Evolutionary conservation across 2,888 invertebrate genomes (phyloP).

Genomic region (Acronicta psi): DNA sequence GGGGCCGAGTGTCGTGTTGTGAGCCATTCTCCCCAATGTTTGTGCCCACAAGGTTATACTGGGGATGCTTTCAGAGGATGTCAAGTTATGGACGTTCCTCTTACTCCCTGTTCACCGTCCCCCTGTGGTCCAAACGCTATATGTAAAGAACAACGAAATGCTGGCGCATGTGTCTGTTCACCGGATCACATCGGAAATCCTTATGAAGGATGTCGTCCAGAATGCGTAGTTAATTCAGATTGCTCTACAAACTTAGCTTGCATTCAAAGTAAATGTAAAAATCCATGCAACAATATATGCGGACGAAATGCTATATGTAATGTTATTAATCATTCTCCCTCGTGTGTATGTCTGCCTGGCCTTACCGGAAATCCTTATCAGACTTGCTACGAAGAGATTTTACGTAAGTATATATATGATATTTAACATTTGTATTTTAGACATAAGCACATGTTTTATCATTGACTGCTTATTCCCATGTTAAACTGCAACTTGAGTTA

Average conservation of each 20-base stretch:
- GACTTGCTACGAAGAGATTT: constrained; percentile 81
- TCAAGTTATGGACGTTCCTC: constrained; percentile 79
- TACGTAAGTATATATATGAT: constrained; percentile 65
- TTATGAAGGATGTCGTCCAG: constrained; percentile 93
- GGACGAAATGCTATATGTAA: constrained; percentile 92
- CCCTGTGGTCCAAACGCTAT: constrained; percentile 93
- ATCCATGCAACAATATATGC: constrained; percentile 93
- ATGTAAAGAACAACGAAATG: constrained; percentile 91
- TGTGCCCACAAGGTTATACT: constrained; percentile 90
- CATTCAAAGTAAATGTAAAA: constrained; percentile 92
- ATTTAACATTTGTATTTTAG: background rate
- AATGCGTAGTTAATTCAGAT: constrained; percentile 93
- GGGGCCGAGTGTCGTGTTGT: constrained; percentile 92
- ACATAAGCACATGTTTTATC: no score
- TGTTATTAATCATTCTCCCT: constrained; percentile 92
- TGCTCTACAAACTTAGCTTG: constrained; percentile 92
- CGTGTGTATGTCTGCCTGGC: constrained; percentile 91
- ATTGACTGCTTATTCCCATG: background rate
- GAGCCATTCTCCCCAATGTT: constrained; percentile 93
- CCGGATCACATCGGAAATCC: constrained; percentile 93
- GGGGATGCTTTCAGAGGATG: constrained; percentile 91
- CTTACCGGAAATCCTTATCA: constrained; percentile 90
- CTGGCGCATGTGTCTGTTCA: constrained; percentile 92
- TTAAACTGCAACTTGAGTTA: background rate
- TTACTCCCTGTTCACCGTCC: constrained; percentile 91